phyloP scores from a whole-genome alignment of 2,888 invertebrate genomes.

The Trichogramma dendrolimi region DNA sequence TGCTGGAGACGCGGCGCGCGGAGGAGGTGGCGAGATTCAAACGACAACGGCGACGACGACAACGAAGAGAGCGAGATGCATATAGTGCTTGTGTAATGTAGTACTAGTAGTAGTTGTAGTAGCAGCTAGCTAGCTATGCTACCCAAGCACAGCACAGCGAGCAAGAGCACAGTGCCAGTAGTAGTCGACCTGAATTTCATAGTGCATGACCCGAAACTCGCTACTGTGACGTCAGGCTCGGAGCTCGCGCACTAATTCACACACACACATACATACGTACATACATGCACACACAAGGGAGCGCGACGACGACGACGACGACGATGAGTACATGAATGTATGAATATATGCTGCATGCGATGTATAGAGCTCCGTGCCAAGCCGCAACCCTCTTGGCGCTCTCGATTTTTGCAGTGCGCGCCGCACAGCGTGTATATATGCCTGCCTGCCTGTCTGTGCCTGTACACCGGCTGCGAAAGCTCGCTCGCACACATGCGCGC shows the following conservation, averaged over 20 bases:
- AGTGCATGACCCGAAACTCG: slow-evolving; percentile 38
- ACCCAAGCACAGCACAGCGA: too few species aligned
- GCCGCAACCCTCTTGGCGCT: slow-evolving; percentile 14
- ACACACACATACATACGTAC: neutral
- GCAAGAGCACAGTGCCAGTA: slow-evolving; percentile 2
- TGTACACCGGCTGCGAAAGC: too few species aligned
- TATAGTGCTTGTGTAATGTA: too few species aligned
- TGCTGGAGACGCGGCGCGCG: neutral
- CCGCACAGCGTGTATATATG: too few species aligned
- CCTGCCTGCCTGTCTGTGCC: too few species aligned
- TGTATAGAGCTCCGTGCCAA: neutral
- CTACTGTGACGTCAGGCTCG: slow-evolving; percentile 34
- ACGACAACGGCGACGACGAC: neutral
- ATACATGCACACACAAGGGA: too few species aligned
- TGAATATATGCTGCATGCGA: neutral
- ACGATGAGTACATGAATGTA: too few species aligned
- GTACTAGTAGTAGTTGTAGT: too few species aligned
- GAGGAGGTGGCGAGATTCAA: neutral
- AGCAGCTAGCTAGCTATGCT: too few species aligned
- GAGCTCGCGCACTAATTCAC: neutral
- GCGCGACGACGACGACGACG: too few species aligned
- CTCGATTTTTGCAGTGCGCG: slow-evolving; percentile 12
- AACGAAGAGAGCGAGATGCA: neutral
- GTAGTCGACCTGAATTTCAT: slow-evolving; percentile 37
- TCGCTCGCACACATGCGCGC: too few species aligned